Evolutionary conservation across 2,888 invertebrate species (phyloP), one percentile per base, ranked within the genome.

Genomic region (Plebejus melissa): DNA sequence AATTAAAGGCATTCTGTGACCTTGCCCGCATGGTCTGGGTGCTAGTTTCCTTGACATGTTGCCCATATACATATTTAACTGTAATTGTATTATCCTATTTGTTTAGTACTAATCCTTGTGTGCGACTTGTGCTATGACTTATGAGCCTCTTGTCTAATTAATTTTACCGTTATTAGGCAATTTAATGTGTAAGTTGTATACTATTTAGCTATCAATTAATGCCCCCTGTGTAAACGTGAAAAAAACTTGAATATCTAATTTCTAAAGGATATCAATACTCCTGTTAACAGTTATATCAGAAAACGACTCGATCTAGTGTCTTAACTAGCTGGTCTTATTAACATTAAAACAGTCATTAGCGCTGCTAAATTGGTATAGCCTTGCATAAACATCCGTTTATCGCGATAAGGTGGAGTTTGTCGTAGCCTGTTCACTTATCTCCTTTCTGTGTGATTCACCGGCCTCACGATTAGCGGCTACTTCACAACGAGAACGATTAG

Each of bases 341-440:
- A 54, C 16, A 54, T 54, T 54, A 54, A 54, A 54, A 16, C 54
- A 54, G 54, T 54, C 54, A 54, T 54, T 54, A 60, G 22, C 4
- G 65, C 32, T 57, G 60, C 16, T 81, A 83, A 83, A 84, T 81
- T 82, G 82, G 80, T 82, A 79, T 80, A 80, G 80, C 82, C 79
- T 84, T 85, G 83, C 83, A 84, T 87, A 90, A 90, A 89, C 90
- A 90, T 88, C 89, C 89, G 88, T 80, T 83, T 83, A 87, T 86
- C 80, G 81, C 86, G 90, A 89, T 90, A 90, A 87, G 86, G 79
- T 76, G 69, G 76, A 78, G 77, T 80, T 82, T 83, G 84, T 82
- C 82, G 82, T 79, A 79, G 76, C 77, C 77, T 74, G 80, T 38
- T 57, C 70, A 58, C 83, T 87, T 87, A 88, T 88, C 87, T 84